Percentiles rank a stretch among this genome's conserved stretches.
phyloP scores from a whole-genome alignment of 2,888 invertebrate species.

The Lasioglossum figueresi region DNA sequence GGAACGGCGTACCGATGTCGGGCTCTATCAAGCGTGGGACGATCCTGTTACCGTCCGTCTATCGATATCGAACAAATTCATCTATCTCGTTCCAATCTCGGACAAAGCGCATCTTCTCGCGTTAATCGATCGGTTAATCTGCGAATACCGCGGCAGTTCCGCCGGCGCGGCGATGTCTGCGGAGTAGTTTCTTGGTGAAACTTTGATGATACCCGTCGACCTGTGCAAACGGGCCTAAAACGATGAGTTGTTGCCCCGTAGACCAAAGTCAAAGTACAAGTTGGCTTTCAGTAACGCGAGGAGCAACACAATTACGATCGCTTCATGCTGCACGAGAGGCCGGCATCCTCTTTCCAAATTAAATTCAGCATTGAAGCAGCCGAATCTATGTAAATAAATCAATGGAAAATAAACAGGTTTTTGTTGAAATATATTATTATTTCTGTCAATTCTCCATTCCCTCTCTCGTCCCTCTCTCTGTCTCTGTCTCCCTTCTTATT shows the following conservation, averaged over 20 bases:
- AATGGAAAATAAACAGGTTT: no score
- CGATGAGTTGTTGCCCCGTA: constrained; percentile 38
- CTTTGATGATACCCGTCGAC: constrained; percentile 53
- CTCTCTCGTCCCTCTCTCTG: no score
- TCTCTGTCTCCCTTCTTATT: no score
- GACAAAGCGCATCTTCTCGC: constrained; percentile 34
- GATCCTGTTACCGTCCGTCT: constrained; percentile 36
- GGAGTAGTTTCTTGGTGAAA: constrained; percentile 50
- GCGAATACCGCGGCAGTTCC: constrained; percentile 37
- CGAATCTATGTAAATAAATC: no score
- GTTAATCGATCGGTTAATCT: constrained; percentile 59
- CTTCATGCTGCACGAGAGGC: not conserved
- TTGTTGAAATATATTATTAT: no score
- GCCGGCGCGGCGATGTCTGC: not conserved
- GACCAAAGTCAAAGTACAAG: constrained; percentile 44
- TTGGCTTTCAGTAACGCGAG: constrained; percentile 22
- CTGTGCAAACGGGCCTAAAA: constrained; percentile 51
- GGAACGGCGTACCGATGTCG: not conserved
- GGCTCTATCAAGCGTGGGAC: constrained; percentile 21
- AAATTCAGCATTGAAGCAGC: constrained; percentile 5
- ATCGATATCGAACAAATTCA: constrained; percentile 29
- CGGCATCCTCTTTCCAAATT: not conserved
- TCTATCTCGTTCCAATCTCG: constrained; percentile 36
- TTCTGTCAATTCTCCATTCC: no score
- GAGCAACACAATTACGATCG: constrained; percentile 23